A percentile compares a stretch with the other conserved stretches of the same genome.
Evolutionary conservation across 2,797 vertebrate species (phyloP).

Genomic region (Dermochelys coriacea): DNA sequence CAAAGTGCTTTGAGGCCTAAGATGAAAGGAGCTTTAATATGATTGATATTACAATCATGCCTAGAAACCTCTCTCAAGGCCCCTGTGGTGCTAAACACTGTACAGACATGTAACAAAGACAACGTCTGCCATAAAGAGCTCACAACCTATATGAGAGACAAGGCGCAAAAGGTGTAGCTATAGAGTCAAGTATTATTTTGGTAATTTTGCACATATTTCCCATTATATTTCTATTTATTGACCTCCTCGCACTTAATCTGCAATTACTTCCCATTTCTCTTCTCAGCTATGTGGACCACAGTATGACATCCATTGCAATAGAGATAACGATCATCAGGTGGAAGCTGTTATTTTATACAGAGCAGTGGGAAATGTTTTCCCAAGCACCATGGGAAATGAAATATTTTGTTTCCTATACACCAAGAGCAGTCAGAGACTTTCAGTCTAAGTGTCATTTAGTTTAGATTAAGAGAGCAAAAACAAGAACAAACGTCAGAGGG

Average conservation of each 20-base stretch:
- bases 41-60: background rate
- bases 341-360: background rate
- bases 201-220: constrained; percentile 33
- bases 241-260: constrained; percentile 13
- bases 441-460: background rate
- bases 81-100: background rate
- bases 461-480: background rate
- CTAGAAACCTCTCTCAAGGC: background rate
- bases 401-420: background rate
- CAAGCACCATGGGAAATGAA: constrained; percentile 11
- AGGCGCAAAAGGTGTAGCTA: constrained; percentile 13
- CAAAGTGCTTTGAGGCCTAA: constrained; percentile 1
- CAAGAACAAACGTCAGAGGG: background rate
- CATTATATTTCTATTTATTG: background rate
- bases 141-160: constrained; percentile 19
- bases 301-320: constrained; percentile 11
- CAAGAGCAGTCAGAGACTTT: background rate
- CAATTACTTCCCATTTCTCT: constrained; percentile 42
- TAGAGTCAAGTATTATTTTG: background rate
- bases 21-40: background rate
- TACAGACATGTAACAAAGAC: constrained; percentile 9
- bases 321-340: constrained; percentile 24
- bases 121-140: background rate
- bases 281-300: background rate
- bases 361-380: constrained; percentile 10